Evolutionary conservation across 2,888 invertebrate genomes (phyloP).

Genomic region (Monopis laevigella): DNA sequence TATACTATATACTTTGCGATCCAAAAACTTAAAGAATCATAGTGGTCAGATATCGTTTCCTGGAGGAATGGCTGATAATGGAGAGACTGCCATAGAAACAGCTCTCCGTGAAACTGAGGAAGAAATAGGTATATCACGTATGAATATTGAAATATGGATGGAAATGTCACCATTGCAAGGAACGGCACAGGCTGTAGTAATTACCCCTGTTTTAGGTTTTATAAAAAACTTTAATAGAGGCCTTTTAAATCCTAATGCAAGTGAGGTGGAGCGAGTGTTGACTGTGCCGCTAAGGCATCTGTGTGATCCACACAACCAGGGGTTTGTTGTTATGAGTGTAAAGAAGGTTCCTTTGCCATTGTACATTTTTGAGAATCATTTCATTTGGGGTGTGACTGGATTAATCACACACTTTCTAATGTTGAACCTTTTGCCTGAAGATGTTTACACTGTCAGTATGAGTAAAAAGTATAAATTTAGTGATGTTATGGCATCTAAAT

Average conservation of each 20-base stretch:
- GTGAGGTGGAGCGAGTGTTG: conserved; percentile 85
- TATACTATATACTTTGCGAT: conserved; percentile 84
- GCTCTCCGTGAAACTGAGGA: conserved; percentile 87
- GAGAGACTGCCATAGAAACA: conserved; percentile 72
- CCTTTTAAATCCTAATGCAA: conserved; percentile 66
- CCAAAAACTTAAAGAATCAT: conserved; percentile 73
- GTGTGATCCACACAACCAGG: conserved; percentile 67
- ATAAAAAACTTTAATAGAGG: conserved; percentile 55
- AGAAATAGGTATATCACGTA: conserved; percentile 77
- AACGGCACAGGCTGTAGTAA: conserved; percentile 58
- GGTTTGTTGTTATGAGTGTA: conserved; percentile 70
- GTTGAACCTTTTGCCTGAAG: conserved; percentile 35
- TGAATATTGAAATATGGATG: conserved; percentile 76
- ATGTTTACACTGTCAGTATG: conserved; percentile 32
- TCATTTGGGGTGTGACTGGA: conserved; percentile 84
- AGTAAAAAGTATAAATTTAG: conserved; percentile 31
- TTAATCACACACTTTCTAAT: conserved; percentile 76
- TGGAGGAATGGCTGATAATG: conserved; percentile 76
- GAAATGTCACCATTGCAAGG: conserved; percentile 55
- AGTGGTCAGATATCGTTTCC: conserved; percentile 87
- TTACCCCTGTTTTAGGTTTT: conserved; percentile 77
- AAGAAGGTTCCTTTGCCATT: conserved; percentile 55
- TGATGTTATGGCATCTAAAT: conserved; percentile 42
- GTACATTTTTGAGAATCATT: conserved; percentile 59
- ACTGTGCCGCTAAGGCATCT: conserved; percentile 73